These are phyloP conservation scores for Eurytoma adleriae DNA, from an alignment of 2,888 invertebrate genomes.

Conservation along the genomic window DNA sequence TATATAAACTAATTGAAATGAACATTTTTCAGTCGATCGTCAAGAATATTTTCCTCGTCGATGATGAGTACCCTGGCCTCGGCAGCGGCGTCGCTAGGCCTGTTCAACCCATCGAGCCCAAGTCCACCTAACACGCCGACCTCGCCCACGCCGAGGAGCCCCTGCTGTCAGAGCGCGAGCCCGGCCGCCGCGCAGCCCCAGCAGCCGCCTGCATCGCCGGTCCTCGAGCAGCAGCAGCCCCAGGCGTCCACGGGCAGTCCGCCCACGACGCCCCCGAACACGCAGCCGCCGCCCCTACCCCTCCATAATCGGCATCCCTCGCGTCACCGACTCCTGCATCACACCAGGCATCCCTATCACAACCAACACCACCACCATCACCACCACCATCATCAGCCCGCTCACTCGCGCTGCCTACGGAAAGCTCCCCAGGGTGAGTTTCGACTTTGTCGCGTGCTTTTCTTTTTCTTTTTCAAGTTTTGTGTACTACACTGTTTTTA, in stretches of 20 bases:
- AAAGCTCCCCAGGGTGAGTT: conserved; percentile 59
- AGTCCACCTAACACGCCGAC: conserved; percentile 57
- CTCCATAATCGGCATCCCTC: too few species aligned
- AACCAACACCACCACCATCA: conserved; percentile 62
- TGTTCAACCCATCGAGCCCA: conserved; percentile 10
- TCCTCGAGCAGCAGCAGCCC: not conserved
- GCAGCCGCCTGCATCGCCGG: conserved; percentile 41
- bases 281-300: not conserved
- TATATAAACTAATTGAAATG: too few species aligned
- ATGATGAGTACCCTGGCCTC: conserved; percentile 31
- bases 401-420: conserved; percentile 60
- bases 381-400: conserved; percentile 66
- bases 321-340: conserved; percentile 38
- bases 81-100: conserved; percentile 47
- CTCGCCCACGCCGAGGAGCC: conserved; percentile 3
- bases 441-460: not conserved
- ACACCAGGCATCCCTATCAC: conserved; percentile 58
- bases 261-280: not conserved
- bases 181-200: conserved; percentile 21
- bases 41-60: conserved; percentile 23
- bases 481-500: too few species aligned
- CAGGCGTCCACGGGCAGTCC: not conserved
- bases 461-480: too few species aligned
- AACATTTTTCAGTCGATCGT: too few species aligned
- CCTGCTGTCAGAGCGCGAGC: not conserved